A percentile compares a stretch with the other conserved stretches of the same genome.
Evolutionary conservation across 2,113 vertebrate species (phyloP).

Genomic region (Sciurus niger): DNA sequence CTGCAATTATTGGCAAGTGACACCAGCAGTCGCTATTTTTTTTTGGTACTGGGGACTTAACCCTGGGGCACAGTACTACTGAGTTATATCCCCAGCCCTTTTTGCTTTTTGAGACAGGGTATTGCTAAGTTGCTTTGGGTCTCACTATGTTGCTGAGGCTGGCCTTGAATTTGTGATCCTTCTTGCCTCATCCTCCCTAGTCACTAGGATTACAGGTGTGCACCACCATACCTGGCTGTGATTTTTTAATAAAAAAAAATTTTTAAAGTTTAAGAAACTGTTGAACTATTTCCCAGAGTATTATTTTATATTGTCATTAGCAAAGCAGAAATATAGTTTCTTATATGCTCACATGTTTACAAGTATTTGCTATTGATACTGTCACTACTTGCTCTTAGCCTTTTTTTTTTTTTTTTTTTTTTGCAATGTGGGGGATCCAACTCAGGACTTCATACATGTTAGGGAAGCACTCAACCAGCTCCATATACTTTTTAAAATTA

Average conservation of each 20-base stretch:
- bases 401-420: not conserved
- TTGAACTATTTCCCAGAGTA: not conserved
- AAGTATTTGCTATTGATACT: constrained; percentile 18
- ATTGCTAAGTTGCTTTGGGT: too few relatives aligned
- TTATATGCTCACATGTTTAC: not conserved
- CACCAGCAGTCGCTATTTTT: too few relatives aligned
- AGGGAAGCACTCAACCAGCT: not conserved
- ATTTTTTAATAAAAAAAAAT: not conserved
- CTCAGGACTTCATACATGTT: not conserved
- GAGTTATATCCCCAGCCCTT: too few relatives aligned
- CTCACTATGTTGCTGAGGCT: too few relatives aligned
- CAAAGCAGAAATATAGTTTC: not conserved
- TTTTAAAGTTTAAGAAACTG: not conserved
- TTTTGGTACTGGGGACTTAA: not conserved
- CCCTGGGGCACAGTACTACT: not conserved
- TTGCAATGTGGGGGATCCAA: not conserved
- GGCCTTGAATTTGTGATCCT: too few relatives aligned
- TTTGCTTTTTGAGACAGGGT: too few relatives aligned
- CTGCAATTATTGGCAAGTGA: not conserved
- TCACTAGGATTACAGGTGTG: too few relatives aligned
- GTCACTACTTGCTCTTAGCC: not conserved
- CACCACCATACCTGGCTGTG: too few relatives aligned
- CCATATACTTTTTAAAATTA: not conserved
- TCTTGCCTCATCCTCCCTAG: not conserved
- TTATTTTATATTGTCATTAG: not conserved